phyloP scores from a whole-genome alignment of 2,888 invertebrate genomes.

The Trichogramma evanescens region DNA sequence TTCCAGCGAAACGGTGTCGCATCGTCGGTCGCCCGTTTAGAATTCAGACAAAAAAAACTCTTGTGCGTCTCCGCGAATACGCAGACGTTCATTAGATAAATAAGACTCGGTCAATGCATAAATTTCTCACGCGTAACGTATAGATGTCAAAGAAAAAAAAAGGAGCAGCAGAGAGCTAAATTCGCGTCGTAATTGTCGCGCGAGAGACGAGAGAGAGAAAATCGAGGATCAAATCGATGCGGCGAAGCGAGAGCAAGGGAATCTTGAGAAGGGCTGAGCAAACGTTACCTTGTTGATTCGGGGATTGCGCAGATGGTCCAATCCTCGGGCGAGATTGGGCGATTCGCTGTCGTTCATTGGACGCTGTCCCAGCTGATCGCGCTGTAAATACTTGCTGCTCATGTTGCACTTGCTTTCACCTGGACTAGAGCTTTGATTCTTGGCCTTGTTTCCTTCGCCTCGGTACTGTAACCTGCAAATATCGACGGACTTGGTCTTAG shows the following conservation, averaged over 20 bases:
- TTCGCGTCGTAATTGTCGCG: too few species aligned
- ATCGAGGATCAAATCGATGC: too few species aligned
- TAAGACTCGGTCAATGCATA: too few species aligned
- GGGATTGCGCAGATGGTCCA: conserved; percentile 63
- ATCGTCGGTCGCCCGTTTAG: too few species aligned
- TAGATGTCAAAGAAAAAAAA: too few species aligned
- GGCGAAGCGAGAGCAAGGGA: neutral
- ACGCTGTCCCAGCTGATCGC: conserved; percentile 59
- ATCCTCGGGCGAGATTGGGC: conserved; percentile 55
- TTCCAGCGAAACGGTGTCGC: too few species aligned
- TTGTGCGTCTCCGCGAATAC: too few species aligned
- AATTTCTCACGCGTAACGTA: too few species aligned
- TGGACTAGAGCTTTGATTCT: neutral
- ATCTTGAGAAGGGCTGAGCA: conserved; percentile 4
- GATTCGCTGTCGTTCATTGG: conserved; percentile 48
- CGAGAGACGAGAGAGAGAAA: too few species aligned
- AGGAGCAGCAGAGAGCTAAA: too few species aligned
- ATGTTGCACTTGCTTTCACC: neutral
- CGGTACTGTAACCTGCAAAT: conserved; percentile 6
- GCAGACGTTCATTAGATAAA: too few species aligned
- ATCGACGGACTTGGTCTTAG: conserved; percentile 2
- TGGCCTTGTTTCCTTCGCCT: neutral
- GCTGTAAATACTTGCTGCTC: conserved; percentile 42
- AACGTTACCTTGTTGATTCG: conserved; percentile 62
- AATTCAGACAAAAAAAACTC: too few species aligned